A percentile compares a stretch with the other conserved stretches of the same genome.
Conservation (phyloP, 2,888 invertebrate genomes). For the Atethmia centrago region DNA sequence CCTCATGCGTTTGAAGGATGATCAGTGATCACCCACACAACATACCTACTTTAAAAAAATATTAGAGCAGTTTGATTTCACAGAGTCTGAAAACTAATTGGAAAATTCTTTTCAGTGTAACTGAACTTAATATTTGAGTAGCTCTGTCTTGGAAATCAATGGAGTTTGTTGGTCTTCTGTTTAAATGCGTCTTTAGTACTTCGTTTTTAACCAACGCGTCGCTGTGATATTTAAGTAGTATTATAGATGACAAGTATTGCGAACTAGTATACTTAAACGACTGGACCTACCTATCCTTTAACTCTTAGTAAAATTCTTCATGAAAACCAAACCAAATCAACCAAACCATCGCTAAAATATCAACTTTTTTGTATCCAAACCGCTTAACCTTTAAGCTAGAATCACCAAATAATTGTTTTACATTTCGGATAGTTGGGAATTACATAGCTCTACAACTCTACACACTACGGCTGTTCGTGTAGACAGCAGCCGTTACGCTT, state of each 20-base stretch:
- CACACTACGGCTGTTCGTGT: constrained; percentile 44
- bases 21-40: constrained; percentile 37
- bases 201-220: no score
- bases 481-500: constrained; percentile 78
- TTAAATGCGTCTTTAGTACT: no score
- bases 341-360: no score
- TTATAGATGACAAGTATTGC: no score
- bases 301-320: no score
- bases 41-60: constrained; percentile 22
- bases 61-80: constrained; percentile 3
- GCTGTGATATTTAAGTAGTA: no score
- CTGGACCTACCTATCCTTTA: no score
- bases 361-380: no score
- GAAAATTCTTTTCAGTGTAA: not conserved
- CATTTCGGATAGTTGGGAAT: constrained; percentile 49
- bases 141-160: not conserved
- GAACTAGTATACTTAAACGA: no score
- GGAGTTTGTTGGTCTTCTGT: not conserved
- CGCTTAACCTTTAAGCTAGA: no score
- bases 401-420: not conserved
- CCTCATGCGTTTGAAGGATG: constrained; percentile 40
- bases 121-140: not conserved
- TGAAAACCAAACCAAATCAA: no score
- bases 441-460: constrained; percentile 46
- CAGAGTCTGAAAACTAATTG: constrained; percentile 1